Conservation (phyloP, 1,140 invertebrate species). For the Aphelinus atriplicis region DNA sequence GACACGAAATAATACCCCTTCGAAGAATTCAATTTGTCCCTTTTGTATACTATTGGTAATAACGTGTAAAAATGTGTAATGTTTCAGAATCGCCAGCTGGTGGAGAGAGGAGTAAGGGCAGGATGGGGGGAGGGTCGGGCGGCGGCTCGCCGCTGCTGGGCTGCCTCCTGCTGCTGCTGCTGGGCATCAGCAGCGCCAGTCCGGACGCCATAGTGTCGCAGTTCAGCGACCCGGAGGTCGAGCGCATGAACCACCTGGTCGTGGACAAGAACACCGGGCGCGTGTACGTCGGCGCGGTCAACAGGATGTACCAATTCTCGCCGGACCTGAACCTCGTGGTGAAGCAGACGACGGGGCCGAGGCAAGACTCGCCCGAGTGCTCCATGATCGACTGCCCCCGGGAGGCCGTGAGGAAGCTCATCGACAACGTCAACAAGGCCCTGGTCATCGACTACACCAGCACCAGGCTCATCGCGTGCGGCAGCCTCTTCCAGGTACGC, state of each 20-base stretch:
- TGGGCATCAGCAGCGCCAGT: not conserved
- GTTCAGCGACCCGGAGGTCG: constrained; percentile 71
- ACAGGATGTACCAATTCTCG: constrained; percentile 91
- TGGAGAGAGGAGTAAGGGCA: constrained; percentile 25
- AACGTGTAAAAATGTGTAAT: too few relatives aligned
- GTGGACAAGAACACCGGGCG: constrained; percentile 92
- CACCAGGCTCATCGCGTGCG: constrained; percentile 91
- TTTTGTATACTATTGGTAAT: too few relatives aligned
- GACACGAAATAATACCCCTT: too few relatives aligned
- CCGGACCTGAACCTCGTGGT: constrained; percentile 83
- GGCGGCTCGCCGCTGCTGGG: too few relatives aligned
- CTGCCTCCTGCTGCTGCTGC: too few relatives aligned
- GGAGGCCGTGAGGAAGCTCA: constrained; percentile 75
- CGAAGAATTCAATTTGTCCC: too few relatives aligned
- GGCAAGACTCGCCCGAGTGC: constrained; percentile 89
- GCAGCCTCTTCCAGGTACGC: constrained; percentile 78
- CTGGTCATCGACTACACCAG: constrained; percentile 93
- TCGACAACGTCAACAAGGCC: constrained; percentile 95
- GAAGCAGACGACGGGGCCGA: constrained; percentile 86
- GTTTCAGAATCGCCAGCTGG: constrained; percentile 16
- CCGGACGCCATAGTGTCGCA: constrained; percentile 71
- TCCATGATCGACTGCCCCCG: constrained; percentile 85
- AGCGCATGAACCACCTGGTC: constrained; percentile 85
- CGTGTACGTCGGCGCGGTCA: constrained; percentile 93
- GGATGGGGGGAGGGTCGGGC: constrained; percentile 37